Percentiles rank a stretch among this genome's conserved stretches.
These are phyloP conservation scores for Lacerta viridis DNA, from an alignment of 2,797 vertebrate species.

Conservation along the genomic window DNA sequence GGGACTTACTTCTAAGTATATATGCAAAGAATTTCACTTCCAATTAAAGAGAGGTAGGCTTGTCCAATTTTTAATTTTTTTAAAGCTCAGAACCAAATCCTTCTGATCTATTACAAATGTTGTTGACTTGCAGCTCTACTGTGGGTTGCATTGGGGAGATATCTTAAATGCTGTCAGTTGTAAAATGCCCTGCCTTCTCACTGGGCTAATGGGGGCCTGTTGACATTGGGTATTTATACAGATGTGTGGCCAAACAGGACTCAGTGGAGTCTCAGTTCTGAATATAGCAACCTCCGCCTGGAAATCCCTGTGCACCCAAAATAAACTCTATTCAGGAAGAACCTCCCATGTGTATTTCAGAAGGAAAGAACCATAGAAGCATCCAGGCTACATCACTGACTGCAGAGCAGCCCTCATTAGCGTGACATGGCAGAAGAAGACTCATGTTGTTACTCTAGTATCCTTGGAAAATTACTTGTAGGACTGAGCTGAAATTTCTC, in stretches of 20 bases:
- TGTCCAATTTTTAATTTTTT: too few species aligned
- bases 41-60: too few species aligned
- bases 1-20: too few species aligned
- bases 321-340: conserved; percentile 14
- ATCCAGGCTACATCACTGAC: fast-evolving
- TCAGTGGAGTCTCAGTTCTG: conserved; percentile 15
- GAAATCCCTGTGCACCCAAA: conserved; percentile 32
- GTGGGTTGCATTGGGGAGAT: conserved; percentile 8
- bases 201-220: neutral
- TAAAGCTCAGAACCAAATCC: conserved; percentile 37
- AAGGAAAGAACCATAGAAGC: neutral
- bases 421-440: neutral
- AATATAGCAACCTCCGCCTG: neutral
- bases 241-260: conserved; percentile 11
- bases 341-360: conserved; percentile 9
- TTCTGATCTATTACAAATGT: conserved; percentile 36
- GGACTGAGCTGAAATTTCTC: neutral
- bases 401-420: neutral
- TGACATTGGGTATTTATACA: conserved; percentile 4
- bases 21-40: conserved; percentile 35
- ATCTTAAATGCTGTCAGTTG: neutral
- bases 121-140: conserved; percentile 40
- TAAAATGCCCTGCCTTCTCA: conserved; percentile 8
- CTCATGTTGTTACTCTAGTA: neutral
- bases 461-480: neutral